A percentile compares a stretch with the other conserved stretches of the same genome.
Conservation (phyloP, 2,797 vertebrate species). For the Cyprinodon diabolis region DNA sequence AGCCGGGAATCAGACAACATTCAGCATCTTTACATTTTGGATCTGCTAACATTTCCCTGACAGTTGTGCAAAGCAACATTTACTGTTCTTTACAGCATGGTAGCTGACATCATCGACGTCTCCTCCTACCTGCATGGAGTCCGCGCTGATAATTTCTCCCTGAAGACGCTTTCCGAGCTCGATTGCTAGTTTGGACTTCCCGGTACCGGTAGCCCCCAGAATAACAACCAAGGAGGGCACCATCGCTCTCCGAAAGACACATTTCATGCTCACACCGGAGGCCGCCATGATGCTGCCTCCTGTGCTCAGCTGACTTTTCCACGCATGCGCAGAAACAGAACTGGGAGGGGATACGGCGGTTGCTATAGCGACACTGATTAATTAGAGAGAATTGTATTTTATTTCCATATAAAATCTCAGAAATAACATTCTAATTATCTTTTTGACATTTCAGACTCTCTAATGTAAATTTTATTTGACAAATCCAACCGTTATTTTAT, state of each 20-base stretch:
- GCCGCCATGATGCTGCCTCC: conserved; percentile 78
- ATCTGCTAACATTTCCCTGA: fast-evolving
- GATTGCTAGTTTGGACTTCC: conserved; percentile 91
- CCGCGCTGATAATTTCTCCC: conserved; percentile 94
- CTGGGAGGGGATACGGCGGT: conserved; percentile 58
- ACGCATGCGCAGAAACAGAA: conserved; percentile 69
- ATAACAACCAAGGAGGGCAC: conserved; percentile 88
- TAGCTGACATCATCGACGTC: background rate
- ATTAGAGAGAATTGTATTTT: background rate
- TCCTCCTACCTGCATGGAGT: conserved; percentile 93
- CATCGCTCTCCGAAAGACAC: conserved; percentile 55
- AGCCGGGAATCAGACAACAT: too few species aligned
- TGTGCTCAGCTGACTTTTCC: conserved; percentile 53
- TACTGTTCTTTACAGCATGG: background rate
- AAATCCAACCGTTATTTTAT: background rate
- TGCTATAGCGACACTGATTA: conserved; percentile 53
- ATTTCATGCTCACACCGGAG: conserved; percentile 66
- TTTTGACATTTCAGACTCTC: background rate
- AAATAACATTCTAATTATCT: background rate
- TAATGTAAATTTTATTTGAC: background rate
- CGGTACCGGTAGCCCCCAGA: conserved; percentile 92
- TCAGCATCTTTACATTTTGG: background rate
- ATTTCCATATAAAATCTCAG: background rate
- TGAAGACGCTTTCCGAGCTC: conserved; percentile 86
- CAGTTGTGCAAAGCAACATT: background rate